Base-by-base conservation (phyloP, 2,797 vertebrate genomes). In the Gymnothorax javanicus region DNA sequence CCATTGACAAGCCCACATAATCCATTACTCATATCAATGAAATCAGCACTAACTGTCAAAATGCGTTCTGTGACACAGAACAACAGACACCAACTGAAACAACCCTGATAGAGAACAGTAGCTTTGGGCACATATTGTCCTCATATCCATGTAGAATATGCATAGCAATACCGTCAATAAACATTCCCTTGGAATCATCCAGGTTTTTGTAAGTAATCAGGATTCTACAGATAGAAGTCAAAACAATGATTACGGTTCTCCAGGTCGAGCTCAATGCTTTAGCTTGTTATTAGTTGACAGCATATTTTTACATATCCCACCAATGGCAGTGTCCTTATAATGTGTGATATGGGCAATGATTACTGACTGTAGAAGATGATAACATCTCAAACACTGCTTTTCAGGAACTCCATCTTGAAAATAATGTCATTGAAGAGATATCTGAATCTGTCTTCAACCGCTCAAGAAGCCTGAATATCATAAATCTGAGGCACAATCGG, bases 351-450 rank as follows among this genome's bases (percentile, higher is more conserved):
- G 64, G 64, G 64, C 23, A 25, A 13, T 11, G 64, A 25, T 54
- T 54, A 50, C 60, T 57, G 33, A 81, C 79, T 59, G n/a, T 15
- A 77, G 33, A 6, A 59, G 33, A 84, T 59, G 2, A 60, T 52
- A 43, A 11, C 27, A 73, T 17, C 52, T 56, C n/a, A 77, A 77
- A 6, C 43, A 50, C 11, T 86, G 59, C 77, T 84, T 79, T 90
- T 50, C 62, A 99, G 99, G 99, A 99, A 93, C 90, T 99, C 77
- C 95, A 99, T 84, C 94, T 99, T 85, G 98, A 99, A 95, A 97
- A 97, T 91, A 99, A 99, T 87, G 91, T 97, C 88, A 98, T 99
- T 64, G 98, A 99, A 94, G 98, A 99, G 93, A 98, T 99, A 90
- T 97, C 97, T 86, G 98, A 98, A 90, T 93, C 94, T 2, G 96